These are phyloP conservation scores for Rhinogobio ventralis DNA, from an alignment of 2,797 vertebrate species.

Conservation along the genomic window DNA sequence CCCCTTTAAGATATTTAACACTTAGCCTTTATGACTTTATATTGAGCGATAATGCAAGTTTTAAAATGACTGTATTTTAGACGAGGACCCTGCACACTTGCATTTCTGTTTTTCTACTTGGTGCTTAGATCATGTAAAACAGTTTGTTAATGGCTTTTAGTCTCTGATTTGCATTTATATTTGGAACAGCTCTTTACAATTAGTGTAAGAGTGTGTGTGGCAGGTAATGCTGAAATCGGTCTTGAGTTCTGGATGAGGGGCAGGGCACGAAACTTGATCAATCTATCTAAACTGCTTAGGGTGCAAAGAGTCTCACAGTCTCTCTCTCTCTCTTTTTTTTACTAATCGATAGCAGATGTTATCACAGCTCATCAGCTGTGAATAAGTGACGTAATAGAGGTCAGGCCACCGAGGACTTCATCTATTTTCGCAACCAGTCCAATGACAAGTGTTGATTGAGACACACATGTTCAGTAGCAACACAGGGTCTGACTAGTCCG, in stretches of 20 bases:
- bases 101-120: slow-evolving; percentile 45
- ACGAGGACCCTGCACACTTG: slow-evolving; percentile 12
- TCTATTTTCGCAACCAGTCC: slow-evolving; percentile 56
- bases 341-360: slow-evolving; percentile 67
- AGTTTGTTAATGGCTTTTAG: slow-evolving; percentile 62
- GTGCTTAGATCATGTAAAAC: slow-evolving; percentile 54
- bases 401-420: slow-evolving; percentile 60
- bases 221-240: slow-evolving; percentile 59
- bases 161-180: slow-evolving; percentile 65
- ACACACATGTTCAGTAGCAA: slow-evolving; percentile 45
- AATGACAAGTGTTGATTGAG: slow-evolving; percentile 56
- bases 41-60: background rate
- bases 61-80: slow-evolving; percentile 37
- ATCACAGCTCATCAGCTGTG: slow-evolving; percentile 64
- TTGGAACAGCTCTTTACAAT: slow-evolving; percentile 57
- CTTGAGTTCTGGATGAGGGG: slow-evolving; percentile 58
- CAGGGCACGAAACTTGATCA: slow-evolving; percentile 59
- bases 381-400: slow-evolving; percentile 67
- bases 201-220: slow-evolving; percentile 55
- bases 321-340: slow-evolving; percentile 11
- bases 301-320: slow-evolving; percentile 48
- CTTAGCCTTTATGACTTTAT: slow-evolving; percentile 7
- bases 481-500: slow-evolving; percentile 15
- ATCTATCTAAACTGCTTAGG: slow-evolving; percentile 59
- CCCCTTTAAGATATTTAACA: slow-evolving; percentile 17